These are phyloP conservation scores for Steromphala cineraria DNA, from an alignment of 2,888 invertebrate species.

Conservation along the genomic window DNA sequence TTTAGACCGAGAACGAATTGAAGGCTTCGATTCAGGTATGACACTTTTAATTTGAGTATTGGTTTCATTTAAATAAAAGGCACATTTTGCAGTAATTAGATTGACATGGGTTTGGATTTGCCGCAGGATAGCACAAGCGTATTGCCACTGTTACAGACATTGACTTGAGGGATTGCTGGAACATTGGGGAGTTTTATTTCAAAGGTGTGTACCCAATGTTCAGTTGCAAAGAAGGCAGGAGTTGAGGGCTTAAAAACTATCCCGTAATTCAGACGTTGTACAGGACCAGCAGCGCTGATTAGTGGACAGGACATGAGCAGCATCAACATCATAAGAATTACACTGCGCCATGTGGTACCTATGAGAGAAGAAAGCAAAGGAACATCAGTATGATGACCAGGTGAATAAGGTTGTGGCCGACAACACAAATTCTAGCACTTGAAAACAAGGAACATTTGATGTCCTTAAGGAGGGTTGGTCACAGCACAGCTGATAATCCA, in stretches of 20 bases:
- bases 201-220: not conserved
- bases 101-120: not conserved
- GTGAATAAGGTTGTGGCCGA: not conserved
- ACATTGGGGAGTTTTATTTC: not conserved
- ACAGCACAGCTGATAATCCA: too few species aligned
- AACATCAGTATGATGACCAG: not conserved
- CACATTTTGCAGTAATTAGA: not conserved
- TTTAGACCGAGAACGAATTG: too few species aligned
- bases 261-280: not conserved
- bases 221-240: not conserved
- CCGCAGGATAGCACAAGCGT: not conserved
- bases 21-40: not conserved
- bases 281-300: not conserved
- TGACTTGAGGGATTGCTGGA: not conserved
- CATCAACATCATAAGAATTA: not conserved
- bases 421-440: not conserved
- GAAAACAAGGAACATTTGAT: too few species aligned
- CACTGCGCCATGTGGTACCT: not conserved
- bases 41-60: not conserved
- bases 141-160: not conserved
- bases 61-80: not conserved
- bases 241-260: not conserved
- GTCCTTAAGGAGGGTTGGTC: too few species aligned
- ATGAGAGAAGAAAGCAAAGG: not conserved
- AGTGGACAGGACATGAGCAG: not conserved